Percentiles rank a stretch among this genome's conserved stretches.
Evolutionary conservation across 1,140 invertebrate species (phyloP).

Genomic region (Papilio dardanus): DNA sequence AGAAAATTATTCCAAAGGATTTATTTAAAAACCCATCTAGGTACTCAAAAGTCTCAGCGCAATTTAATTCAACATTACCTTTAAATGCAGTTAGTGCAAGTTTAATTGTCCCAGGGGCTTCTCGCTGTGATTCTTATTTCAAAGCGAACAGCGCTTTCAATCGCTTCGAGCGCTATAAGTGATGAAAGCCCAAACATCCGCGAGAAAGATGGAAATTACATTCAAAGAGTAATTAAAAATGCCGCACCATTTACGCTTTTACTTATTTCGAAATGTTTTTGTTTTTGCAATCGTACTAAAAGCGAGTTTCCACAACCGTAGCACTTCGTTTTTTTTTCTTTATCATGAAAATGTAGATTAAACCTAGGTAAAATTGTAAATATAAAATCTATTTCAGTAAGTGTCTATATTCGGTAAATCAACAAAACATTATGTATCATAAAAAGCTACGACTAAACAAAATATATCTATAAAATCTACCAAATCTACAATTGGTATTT

Average conservation of each 20-base stretch:
- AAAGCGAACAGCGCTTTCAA: constrained; percentile 12
- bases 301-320: neutral
- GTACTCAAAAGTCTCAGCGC: neutral
- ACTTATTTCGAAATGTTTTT: constrained; percentile 20
- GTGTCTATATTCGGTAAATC: too few relatives aligned
- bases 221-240: constrained; percentile 26
- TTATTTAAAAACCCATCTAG: neutral
- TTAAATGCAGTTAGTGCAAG: constrained; percentile 4
- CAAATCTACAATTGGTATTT: neutral
- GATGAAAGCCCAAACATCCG: constrained; percentile 25
- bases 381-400: too few relatives aligned
- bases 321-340: neutral
- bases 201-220: constrained; percentile 18
- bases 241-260: neutral
- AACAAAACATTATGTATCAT: too few relatives aligned
- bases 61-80: neutral
- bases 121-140: constrained; percentile 17
- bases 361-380: too few relatives aligned
- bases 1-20: neutral
- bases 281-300: neutral
- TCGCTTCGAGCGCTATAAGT: constrained; percentile 1
- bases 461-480: neutral
- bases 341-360: too few relatives aligned
- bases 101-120: constrained; percentile 20
- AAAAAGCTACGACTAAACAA: neutral